phyloP scores from a whole-genome alignment of 1,140 invertebrate species.

The Neodiprion lecontei region DNA sequence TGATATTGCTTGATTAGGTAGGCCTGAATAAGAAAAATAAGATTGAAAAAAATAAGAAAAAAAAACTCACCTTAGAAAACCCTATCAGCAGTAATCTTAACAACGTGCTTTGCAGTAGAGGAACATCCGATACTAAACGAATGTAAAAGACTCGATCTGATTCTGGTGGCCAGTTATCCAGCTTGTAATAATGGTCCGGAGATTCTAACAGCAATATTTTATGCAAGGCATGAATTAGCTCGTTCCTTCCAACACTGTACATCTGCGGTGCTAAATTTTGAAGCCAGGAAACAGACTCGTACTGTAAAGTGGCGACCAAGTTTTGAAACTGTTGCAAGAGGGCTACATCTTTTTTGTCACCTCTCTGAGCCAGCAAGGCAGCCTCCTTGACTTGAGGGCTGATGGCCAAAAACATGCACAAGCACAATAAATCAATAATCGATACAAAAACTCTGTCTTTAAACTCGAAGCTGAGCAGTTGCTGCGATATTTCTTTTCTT shows the following conservation, averaged over 20 bases:
- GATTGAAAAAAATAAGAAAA: slow-evolving; percentile 9
- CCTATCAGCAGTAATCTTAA: slow-evolving; percentile 83
- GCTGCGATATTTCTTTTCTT: slow-evolving; percentile 62
- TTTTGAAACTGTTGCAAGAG: slow-evolving; percentile 71
- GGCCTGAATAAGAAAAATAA: slow-evolving; percentile 8
- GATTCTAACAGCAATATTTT: slow-evolving; percentile 89
- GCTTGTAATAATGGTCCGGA: slow-evolving; percentile 86
- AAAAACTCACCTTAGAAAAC: slow-evolving; percentile 70
- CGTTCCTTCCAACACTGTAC: slow-evolving; percentile 74
- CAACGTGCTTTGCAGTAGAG: slow-evolving; percentile 84
- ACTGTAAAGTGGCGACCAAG: slow-evolving; percentile 79
- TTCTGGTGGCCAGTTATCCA: slow-evolving; percentile 95
- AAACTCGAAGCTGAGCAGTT: slow-evolving; percentile 69
- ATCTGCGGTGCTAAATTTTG: slow-evolving; percentile 78
- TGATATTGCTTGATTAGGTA: too few species aligned
- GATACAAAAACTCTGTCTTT: slow-evolving; percentile 85
- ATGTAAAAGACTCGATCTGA: slow-evolving; percentile 80
- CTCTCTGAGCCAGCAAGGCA: slow-evolving; percentile 63
- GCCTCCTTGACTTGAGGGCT: slow-evolving; percentile 80
- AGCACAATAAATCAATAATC: slow-evolving; percentile 83
- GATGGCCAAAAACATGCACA: slow-evolving; percentile 84
- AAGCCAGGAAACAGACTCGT: slow-evolving; percentile 85
- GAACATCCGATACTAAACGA: slow-evolving; percentile 85
- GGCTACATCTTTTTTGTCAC: slow-evolving; percentile 69
- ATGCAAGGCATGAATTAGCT: slow-evolving; percentile 82